phyloP scores from a whole-genome alignment of 2,797 vertebrate species.

The Myotis findleyi region DNA sequence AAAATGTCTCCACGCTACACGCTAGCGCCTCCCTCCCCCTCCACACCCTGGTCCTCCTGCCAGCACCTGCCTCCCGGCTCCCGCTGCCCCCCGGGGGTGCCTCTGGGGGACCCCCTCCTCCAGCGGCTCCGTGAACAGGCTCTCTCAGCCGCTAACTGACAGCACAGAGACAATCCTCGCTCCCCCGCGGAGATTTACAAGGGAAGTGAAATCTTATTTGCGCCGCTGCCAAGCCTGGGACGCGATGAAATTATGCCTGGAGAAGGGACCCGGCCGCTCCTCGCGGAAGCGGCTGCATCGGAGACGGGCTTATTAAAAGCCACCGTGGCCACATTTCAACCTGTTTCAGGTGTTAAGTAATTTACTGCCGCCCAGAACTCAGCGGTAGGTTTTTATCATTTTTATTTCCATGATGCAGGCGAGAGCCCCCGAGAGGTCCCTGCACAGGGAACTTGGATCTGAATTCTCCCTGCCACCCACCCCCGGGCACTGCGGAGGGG shows the following conservation, averaged over 20 bases:
- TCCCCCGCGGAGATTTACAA: slow-evolving; percentile 61
- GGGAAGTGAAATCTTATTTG: slow-evolving; percentile 81
- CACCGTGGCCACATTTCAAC: slow-evolving; percentile 72
- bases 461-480: not conserved
- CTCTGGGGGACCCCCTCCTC: slow-evolving; percentile 25
- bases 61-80: not conserved
- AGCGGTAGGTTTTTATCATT: slow-evolving; percentile 69
- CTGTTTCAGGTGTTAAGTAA: slow-evolving; percentile 81
- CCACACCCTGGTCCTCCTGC: not conserved
- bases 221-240: slow-evolving; percentile 75
- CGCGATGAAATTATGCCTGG: slow-evolving; percentile 65
- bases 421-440: not conserved
- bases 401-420: slow-evolving; percentile 28
- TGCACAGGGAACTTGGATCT: not conserved
- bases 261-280: slow-evolving; percentile 23
- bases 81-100: accelerated
- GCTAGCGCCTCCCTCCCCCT: not conserved
- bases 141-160: slow-evolving; percentile 59
- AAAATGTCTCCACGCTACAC: accelerated
- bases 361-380: slow-evolving; percentile 76
- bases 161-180: slow-evolving; percentile 23
- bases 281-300: not conserved
- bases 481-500: not conserved
- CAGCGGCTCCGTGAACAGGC: not conserved
- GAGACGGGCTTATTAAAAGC: slow-evolving; percentile 79